Evolutionary conservation across 1,140 invertebrate species (phyloP).

Genomic region (Drosophila malerkotliana): DNA sequence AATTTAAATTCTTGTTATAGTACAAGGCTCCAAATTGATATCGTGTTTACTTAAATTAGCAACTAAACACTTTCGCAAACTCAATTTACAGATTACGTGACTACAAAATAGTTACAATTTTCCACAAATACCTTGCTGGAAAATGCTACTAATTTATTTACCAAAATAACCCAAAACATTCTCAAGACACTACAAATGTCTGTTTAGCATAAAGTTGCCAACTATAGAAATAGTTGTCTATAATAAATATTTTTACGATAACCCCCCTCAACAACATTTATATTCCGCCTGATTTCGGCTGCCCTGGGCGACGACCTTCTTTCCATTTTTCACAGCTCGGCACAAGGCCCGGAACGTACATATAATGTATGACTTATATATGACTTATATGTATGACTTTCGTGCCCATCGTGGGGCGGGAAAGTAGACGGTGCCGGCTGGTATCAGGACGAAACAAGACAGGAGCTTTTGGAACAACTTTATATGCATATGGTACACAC

Average conservation of each 20-base stretch:
- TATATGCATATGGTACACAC: not conserved
- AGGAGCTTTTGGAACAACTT: constrained; percentile 1
- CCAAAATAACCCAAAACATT: not conserved
- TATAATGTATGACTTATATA: too few species aligned
- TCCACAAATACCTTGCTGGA: not conserved
- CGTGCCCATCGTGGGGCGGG: constrained; percentile 38
- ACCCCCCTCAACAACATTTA: constrained; percentile 30
- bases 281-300: constrained; percentile 23
- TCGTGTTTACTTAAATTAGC: not conserved
- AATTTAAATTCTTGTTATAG: not conserved
- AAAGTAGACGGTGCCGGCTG: constrained; percentile 30
- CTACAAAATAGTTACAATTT: not conserved
- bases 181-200: not conserved
- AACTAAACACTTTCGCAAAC: not conserved
- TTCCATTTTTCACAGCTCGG: constrained; percentile 47
- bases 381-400: constrained; percentile 13
- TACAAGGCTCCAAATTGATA: not conserved
- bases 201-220: constrained; percentile 15
- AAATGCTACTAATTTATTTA: not conserved
- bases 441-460: constrained; percentile 33
- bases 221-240: not conserved
- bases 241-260: constrained; percentile 33
- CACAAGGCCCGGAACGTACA: constrained; percentile 20
- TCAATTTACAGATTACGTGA: not conserved
- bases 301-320: constrained; percentile 54